A percentile compares a stretch with the other conserved stretches of the same genome.
phyloP scores from a whole-genome alignment of 2,113 vertebrate genomes.

The Silurus asotus region DNA sequence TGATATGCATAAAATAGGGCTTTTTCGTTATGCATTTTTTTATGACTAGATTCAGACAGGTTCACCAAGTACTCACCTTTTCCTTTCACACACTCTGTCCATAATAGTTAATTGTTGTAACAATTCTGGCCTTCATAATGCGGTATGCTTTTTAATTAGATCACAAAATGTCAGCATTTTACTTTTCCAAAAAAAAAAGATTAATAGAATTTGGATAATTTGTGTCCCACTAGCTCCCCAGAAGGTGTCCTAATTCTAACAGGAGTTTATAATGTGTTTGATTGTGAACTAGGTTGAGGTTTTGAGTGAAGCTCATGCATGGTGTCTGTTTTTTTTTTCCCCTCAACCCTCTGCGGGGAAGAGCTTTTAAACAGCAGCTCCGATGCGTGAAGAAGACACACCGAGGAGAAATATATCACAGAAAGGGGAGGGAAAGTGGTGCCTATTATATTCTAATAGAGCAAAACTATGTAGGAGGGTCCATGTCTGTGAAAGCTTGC shows the following conservation, averaged over 20 bases:
- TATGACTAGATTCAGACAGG: slow-evolving; percentile 49
- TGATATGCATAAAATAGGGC: slow-evolving; percentile 52
- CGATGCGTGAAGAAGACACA: slow-evolving; percentile 67
- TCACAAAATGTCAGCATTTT: slow-evolving; percentile 73
- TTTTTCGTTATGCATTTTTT: slow-evolving; percentile 36
- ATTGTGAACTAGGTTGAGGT: slow-evolving; percentile 66
- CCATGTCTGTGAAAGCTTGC: slow-evolving; percentile 1
- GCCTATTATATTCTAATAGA: slow-evolving; percentile 49
- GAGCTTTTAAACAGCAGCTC: slow-evolving; percentile 65
- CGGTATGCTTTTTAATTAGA: slow-evolving; percentile 73
- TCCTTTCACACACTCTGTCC: slow-evolving; percentile 57
- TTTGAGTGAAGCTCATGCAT: slow-evolving; percentile 47
- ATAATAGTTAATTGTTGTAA: slow-evolving; percentile 70
- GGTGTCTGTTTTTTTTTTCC: neutral
- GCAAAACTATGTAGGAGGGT: slow-evolving; percentile 45
- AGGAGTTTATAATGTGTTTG: slow-evolving; percentile 63
- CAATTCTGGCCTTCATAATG: slow-evolving; percentile 67
- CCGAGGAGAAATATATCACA: slow-evolving; percentile 54
- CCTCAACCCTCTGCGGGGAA: slow-evolving; percentile 55
- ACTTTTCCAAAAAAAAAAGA: slow-evolving; percentile 70
- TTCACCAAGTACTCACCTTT: slow-evolving; percentile 47
- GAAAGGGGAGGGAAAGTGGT: slow-evolving; percentile 41
- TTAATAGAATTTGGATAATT: slow-evolving; percentile 76
- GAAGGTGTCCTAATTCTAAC: slow-evolving; percentile 64
- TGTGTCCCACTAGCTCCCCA: slow-evolving; percentile 59